Base-by-base conservation (phyloP, 2,888 invertebrate genomes). In the Sinopyrophorus schimmeli region DNA sequence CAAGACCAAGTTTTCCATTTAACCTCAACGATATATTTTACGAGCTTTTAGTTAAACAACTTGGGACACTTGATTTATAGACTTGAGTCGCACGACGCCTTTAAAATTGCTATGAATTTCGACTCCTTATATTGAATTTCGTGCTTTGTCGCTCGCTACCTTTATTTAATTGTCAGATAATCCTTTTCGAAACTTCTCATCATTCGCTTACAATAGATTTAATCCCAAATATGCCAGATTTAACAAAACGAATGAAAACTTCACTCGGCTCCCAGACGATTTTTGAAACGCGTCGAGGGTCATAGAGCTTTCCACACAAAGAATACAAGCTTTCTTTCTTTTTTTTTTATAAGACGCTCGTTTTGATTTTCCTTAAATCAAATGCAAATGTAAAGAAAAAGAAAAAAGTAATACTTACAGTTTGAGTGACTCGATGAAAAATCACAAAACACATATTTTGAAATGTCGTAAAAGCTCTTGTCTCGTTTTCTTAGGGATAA, bases 21-120 rank as follows among this genome's bases (percentile, higher is more conserved):
- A 61, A 63, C 61, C 62, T 61, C 56, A 58, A 60, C 60, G 54
- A 63, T 65, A 63, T 63, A 64, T 63, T 64, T 63, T 63, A 64
- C 63, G 61, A 64, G 64, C 63, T 64, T 65, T 65, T 64, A 64
- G 64, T 65, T 63, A 65, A 63, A 64, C 63, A 65, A 62, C 61
- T 62, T 57, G 59, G 55, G 62, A 59, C 60, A 52, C 54, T 60
- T 63, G 64, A 64, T 64, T 63, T 63, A 64, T 60, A 53, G 57
- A 38, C 47, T 41, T 21, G 30, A 43, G 48, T 42, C 38, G 50
- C 51, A 43, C 28, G 42, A 52, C 51, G 48, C 53, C 51, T 47
- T 47, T 54, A 47, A 52, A 54, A 56, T 55, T 40, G 50, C 52
- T 44, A 56, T 50, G 32, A 44, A 43, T 48, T 48, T 48, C n/a